phyloP scores from a whole-genome alignment of 1,140 invertebrate genomes.

The Philopotamus ludificatus region DNA sequence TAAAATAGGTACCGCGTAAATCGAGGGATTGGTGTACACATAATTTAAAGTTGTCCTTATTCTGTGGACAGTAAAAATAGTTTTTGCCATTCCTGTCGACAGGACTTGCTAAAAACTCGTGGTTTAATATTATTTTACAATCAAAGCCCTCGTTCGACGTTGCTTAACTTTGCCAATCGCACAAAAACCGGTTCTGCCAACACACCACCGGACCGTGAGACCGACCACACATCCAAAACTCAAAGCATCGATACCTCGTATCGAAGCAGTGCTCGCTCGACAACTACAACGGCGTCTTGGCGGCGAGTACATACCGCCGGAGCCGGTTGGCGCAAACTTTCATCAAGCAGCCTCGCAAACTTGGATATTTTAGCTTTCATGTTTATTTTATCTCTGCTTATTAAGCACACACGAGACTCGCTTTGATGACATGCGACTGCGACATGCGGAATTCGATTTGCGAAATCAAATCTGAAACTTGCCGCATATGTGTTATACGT shows the following conservation, averaged over 20 bases:
- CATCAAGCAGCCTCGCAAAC: constrained; percentile 18
- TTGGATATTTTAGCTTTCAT: constrained; percentile 32
- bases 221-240: not conserved
- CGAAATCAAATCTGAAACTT: constrained; percentile 14
- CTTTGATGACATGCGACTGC: constrained; percentile 28
- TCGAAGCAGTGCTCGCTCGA: not conserved
- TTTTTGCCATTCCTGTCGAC: no score
- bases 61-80: no score
- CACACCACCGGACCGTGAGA: not conserved
- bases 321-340: constrained; percentile 14
- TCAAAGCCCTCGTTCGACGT: no score
- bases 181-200: no score
- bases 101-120: no score
- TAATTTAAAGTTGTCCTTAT: no score
- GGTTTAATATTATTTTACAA: no score
- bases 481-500: not conserved
- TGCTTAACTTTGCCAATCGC: not conserved
- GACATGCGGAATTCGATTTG: constrained; percentile 24
- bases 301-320: not conserved
- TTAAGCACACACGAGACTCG: constrained; percentile 24
- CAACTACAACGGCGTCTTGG: not conserved
- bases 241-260: not conserved
- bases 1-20: no score
- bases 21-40: no score
- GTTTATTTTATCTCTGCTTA: constrained; percentile 29